Percentiles rank a stretch among this genome's conserved stretches.
Evolutionary conservation across 2,888 invertebrate genomes (phyloP).

Genomic region (Sesamia inferens): DNA sequence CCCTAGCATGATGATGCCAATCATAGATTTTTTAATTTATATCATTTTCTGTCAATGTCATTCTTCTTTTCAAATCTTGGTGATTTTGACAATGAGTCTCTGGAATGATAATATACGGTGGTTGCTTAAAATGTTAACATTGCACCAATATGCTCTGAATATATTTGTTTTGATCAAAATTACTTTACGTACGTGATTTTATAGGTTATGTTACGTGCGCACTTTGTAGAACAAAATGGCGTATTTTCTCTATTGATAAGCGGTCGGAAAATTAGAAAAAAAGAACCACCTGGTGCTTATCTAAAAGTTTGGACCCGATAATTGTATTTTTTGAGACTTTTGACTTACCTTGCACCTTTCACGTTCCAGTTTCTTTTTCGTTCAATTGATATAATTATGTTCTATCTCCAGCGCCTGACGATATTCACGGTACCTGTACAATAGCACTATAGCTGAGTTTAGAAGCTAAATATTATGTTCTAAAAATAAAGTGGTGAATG

Average conservation of each 20-base stretch:
- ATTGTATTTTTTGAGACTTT: background rate
- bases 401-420: constrained; percentile 14
- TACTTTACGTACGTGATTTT: constrained; percentile 3
- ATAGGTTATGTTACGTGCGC: constrained; percentile 54
- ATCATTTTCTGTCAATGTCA: constrained; percentile 7
- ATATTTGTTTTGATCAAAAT: constrained; percentile 38
- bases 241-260: constrained; percentile 8
- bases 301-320: background rate
- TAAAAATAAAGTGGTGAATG: background rate
- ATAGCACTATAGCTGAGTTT: background rate
- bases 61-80: background rate
- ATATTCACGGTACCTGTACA: constrained; percentile 19
- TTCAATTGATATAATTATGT: constrained; percentile 52
- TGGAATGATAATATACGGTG: background rate
- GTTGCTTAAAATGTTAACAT: constrained; percentile 59
- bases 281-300: background rate
- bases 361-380: constrained; percentile 59
- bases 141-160: constrained; percentile 16
- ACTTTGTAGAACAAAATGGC: constrained; percentile 52
- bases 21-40: background rate
- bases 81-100: background rate
- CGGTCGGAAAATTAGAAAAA: background rate
- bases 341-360: constrained; percentile 45
- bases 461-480: background rate
- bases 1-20: background rate